phyloP scores from a whole-genome alignment of 2,113 vertebrate genomes.

The Phoxinus phoxinus region DNA sequence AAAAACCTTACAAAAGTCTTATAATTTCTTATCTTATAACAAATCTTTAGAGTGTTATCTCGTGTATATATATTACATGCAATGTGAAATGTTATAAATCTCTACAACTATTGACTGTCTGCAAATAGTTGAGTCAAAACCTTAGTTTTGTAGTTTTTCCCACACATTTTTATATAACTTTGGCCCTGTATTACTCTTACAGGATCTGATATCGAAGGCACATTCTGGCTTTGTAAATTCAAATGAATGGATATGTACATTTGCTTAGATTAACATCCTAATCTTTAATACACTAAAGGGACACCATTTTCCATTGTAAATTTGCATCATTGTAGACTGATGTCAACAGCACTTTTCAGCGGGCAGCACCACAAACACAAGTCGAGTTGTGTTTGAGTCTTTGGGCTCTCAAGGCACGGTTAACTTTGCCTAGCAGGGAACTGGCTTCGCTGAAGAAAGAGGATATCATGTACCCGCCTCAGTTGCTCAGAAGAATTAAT shows the following conservation, averaged over 20 bases:
- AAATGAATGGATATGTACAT: too few species aligned
- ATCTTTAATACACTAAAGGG: not conserved
- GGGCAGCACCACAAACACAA: not conserved
- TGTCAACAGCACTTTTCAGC: not conserved
- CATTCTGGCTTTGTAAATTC: not conserved
- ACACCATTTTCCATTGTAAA: not conserved
- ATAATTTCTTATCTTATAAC: too few species aligned
- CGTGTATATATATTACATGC: not conserved
- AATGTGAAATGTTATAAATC: not conserved
- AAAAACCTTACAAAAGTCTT: not conserved
- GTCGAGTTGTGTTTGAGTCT: not conserved
- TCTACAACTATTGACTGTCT: not conserved
- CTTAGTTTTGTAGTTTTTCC: not conserved
- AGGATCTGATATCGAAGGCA: not conserved
- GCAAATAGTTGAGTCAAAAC: not conserved
- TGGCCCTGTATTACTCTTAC: not conserved
- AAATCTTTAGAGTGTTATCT: not conserved
- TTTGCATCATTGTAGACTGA: not conserved
- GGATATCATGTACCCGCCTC: conserved; percentile 53
- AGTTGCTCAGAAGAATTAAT: conserved; percentile 46
- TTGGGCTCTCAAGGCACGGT: not conserved
- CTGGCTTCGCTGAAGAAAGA: conserved; percentile 42
- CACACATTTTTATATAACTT: not conserved
- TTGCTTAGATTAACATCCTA: not conserved
- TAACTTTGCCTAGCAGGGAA: conserved; percentile 2